Evolutionary conservation across 2,113 vertebrate genomes (phyloP).

Genomic region (Oncorhynchus masou): DNA sequence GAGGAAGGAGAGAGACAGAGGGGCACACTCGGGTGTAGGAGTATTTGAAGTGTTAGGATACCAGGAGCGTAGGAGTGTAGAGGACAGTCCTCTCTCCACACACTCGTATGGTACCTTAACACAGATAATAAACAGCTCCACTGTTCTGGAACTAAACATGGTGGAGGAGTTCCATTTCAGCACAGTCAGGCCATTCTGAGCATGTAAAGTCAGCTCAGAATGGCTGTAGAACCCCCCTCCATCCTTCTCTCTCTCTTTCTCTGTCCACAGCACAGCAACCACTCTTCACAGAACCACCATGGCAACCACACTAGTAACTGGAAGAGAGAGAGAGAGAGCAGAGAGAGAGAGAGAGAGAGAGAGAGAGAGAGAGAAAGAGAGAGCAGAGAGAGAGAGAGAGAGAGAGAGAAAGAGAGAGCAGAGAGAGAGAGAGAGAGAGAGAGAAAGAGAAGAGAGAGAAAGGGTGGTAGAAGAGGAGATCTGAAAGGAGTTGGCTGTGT

Average conservation of each 20-base stretch:
- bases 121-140: no score
- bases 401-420: constrained; percentile 1
- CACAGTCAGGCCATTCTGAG: no score
- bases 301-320: not conserved
- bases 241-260: not conserved
- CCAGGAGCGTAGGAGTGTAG: constrained; percentile 1
- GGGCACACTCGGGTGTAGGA: not conserved
- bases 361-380: constrained; percentile 10
- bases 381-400: not conserved
- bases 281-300: not conserved
- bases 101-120: no score
- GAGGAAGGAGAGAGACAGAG: not conserved
- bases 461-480: constrained; percentile 11
- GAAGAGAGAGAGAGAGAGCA: constrained; percentile 2
- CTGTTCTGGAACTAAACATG: no score
- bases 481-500: not conserved
- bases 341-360: not conserved
- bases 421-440: constrained; percentile 1
- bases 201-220: no score
- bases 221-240: no score
- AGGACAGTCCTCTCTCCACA: not conserved
- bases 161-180: no score
- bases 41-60: not conserved
- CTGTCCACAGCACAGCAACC: not conserved
- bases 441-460: not conserved